These are phyloP conservation scores for Xenopus laevis DNA, from an alignment of 2,113 vertebrate species.

Conservation along the genomic window DNA sequence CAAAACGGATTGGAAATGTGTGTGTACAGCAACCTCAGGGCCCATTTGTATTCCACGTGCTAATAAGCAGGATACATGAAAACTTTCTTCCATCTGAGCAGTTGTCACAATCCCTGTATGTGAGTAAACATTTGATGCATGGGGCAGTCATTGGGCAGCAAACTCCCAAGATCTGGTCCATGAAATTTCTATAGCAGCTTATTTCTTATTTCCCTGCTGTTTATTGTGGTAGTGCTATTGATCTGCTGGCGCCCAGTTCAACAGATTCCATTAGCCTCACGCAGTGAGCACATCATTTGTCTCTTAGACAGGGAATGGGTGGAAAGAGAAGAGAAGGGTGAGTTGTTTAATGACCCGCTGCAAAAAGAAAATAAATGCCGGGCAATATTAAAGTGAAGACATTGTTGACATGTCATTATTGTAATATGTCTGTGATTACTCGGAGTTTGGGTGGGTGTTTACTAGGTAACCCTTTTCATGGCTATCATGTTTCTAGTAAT, in stretches of 20 bases:
- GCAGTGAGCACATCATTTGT: constrained; percentile 20
- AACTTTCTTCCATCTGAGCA: too few species aligned
- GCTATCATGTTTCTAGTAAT: too few species aligned
- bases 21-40: too few species aligned
- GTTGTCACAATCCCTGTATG: too few species aligned
- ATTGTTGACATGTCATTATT: constrained; percentile 24
- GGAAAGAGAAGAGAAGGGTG: constrained; percentile 27
- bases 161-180: constrained; percentile 1
- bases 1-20: too few species aligned
- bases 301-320: constrained; percentile 23
- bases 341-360: constrained; percentile 38
- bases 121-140: constrained; percentile 11
- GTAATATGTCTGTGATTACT: constrained; percentile 28
- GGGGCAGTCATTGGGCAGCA: constrained; percentile 5
- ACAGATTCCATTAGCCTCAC: constrained; percentile 31
- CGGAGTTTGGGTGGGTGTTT: too few species aligned
- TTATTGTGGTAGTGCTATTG: constrained; percentile 34
- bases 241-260: constrained; percentile 20
- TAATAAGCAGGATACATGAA: too few species aligned
- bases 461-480: too few species aligned
- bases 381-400: constrained; percentile 10
- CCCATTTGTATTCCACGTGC: too few species aligned
- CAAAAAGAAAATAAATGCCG: constrained; percentile 10
- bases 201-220: constrained; percentile 10
- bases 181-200: constrained; percentile 21